phyloP scores from a whole-genome alignment of 2,113 vertebrate species.

The Notarius quadriscutis region DNA sequence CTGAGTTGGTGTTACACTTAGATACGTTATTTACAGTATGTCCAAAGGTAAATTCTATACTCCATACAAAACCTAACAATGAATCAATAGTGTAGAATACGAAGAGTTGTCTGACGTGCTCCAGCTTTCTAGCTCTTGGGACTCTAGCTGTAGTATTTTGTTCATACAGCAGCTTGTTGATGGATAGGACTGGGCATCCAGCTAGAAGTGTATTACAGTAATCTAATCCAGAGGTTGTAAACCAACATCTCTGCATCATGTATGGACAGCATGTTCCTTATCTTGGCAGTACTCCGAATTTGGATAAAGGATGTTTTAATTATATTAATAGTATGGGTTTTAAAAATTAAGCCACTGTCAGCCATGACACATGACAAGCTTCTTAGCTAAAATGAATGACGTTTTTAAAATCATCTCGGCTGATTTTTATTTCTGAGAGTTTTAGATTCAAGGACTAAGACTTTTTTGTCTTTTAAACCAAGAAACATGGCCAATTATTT shows the following conservation, averaged over 20 bases:
- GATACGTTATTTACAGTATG: not conserved
- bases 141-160: not conserved
- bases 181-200: constrained; percentile 12
- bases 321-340: not conserved
- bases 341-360: not conserved
- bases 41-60: not conserved
- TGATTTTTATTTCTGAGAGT: not conserved
- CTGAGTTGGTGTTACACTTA: not conserved
- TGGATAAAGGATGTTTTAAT: constrained; percentile 10
- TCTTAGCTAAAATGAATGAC: not conserved
- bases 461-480: not conserved
- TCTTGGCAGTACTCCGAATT: not conserved
- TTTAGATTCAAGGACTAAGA: not conserved
- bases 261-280: constrained; percentile 9
- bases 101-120: not conserved
- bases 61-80: not conserved
- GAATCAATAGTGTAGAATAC: not conserved
- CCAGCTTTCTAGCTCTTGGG: not conserved
- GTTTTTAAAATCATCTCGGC: not conserved
- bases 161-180: constrained; percentile 8
- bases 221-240: constrained; percentile 13
- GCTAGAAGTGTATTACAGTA: constrained; percentile 11
- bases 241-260: constrained; percentile 4
- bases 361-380: not conserved
- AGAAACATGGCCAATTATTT: not conserved